Base-by-base conservation (phyloP, 2,113 vertebrate species). In the Tichodroma muraria region DNA sequence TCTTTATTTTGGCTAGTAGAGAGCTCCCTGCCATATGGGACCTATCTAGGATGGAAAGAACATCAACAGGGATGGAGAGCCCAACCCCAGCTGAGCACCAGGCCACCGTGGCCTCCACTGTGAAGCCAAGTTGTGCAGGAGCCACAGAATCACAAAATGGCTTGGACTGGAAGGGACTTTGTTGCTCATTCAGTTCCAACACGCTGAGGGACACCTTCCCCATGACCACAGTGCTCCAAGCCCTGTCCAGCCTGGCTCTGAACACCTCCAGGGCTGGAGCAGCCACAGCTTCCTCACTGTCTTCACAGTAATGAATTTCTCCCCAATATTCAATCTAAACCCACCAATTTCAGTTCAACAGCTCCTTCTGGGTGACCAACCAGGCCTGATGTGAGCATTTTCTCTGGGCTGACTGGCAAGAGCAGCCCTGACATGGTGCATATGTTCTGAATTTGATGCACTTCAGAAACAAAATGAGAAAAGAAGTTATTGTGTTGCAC, bases 1-100 rank as follows among this genome's bases (percentile, higher is more conserved):
- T 47, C 93, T 94, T 86, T 94, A 88, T 96, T 94, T 90, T 85
- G 89, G 89, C 94, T 93, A 64, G 88, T 21, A 50, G 66, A 78
- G 80, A 75, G 68, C 86, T 88, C 44, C 68, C 76, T 80, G 93
- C 88, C 90, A 84, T 71, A 80, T 40, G 79, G 89, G 80, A 69
- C 54, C 49, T 56, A 56, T 85, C 63, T 11, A 20, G 65, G 52
- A 76, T 24, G 79, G 68, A 61, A 91, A 94, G 69, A 50, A 88
- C 53, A 40, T 19, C 3, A 13, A 27, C 15, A 8, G 56, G 73
- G 78, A 64, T 20, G 75, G 40, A 65, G 42, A 90, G 56, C 53
- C 71, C 76, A 85, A 16, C 4, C n/a, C 23, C 54, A 82, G 80
- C 54, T n/a, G 21, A 78, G 53, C 52, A 75, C 56, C 7, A 6